phyloP scores from a whole-genome alignment of 2,888 invertebrate species.

The Apodemia mormo region DNA sequence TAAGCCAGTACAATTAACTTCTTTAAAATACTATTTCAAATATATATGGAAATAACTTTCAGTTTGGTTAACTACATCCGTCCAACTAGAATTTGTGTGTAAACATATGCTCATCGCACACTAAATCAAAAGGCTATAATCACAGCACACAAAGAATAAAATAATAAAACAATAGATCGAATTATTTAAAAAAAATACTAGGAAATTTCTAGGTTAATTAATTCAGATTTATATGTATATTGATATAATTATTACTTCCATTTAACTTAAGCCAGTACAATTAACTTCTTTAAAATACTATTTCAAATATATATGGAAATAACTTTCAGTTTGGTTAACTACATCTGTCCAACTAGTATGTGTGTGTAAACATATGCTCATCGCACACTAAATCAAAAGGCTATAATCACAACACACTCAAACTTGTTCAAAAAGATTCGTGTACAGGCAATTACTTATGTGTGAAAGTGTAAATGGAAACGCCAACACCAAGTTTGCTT shows the following conservation, averaged over 20 bases:
- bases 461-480: slow-evolving; percentile 55
- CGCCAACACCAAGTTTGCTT: slow-evolving; percentile 47
- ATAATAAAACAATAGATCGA: too few relatives aligned
- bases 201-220: too few relatives aligned
- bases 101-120: slow-evolving; percentile 49
- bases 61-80: slow-evolving; percentile 55
- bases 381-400: slow-evolving; percentile 52
- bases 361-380: slow-evolving; percentile 48
- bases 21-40: neutral
- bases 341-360: slow-evolving; percentile 57
- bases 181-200: too few relatives aligned
- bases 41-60: slow-evolving; percentile 38
- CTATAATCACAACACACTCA: slow-evolving; percentile 46
- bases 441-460: slow-evolving; percentile 40
- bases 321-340: slow-evolving; percentile 52
- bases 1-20: too few relatives aligned
- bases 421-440: slow-evolving; percentile 31
- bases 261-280: too few relatives aligned
- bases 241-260: slow-evolving; percentile 17
- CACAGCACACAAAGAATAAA: slow-evolving; percentile 37
- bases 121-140: slow-evolving; percentile 49
- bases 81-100: slow-evolving; percentile 56
- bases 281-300: too few relatives aligned
- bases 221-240: neutral
- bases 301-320: neutral